Conservation (phyloP, 2,888 invertebrate genomes). For the Pyralis farinalis region DNA sequence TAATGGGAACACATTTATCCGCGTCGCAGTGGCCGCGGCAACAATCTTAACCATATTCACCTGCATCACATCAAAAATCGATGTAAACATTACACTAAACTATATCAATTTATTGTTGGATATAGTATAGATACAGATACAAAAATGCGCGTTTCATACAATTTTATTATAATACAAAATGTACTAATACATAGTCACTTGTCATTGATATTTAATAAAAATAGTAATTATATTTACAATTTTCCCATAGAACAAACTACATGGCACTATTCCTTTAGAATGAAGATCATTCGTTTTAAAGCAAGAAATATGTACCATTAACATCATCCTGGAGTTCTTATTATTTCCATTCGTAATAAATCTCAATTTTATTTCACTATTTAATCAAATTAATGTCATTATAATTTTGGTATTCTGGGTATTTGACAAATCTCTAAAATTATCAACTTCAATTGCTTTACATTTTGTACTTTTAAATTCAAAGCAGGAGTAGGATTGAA, state of each 20-base stretch:
- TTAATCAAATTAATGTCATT: too few relatives aligned
- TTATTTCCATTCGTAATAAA: too few relatives aligned
- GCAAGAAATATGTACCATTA: constrained; percentile 63
- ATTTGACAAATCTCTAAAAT: too few relatives aligned
- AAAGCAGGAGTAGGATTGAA: too few relatives aligned
- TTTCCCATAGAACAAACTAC: constrained; percentile 51
- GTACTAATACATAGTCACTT: constrained; percentile 39
- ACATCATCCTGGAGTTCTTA: constrained; percentile 10
- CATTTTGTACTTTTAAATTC: too few relatives aligned
- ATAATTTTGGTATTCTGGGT: too few relatives aligned
- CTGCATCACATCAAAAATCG: constrained; percentile 56
- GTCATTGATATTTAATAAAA: constrained; percentile 55
- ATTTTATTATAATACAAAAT: constrained; percentile 51
- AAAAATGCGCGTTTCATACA: constrained; percentile 50
- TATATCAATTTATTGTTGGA: constrained; percentile 45
- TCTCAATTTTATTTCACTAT: too few relatives aligned
- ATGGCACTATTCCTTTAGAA: constrained; percentile 74
- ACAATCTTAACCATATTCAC: constrained; percentile 67
- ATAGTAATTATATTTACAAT: constrained; percentile 60
- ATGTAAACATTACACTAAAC: constrained; percentile 44
- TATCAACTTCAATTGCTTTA: too few relatives aligned
- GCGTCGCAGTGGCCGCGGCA: constrained; percentile 43
- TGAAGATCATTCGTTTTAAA: constrained; percentile 45
- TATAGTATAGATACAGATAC: constrained; percentile 42
- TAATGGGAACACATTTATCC: constrained; percentile 58